These are phyloP conservation scores for Aromia moschata DNA, from an alignment of 2,888 invertebrate species.

Conservation along the genomic window DNA sequence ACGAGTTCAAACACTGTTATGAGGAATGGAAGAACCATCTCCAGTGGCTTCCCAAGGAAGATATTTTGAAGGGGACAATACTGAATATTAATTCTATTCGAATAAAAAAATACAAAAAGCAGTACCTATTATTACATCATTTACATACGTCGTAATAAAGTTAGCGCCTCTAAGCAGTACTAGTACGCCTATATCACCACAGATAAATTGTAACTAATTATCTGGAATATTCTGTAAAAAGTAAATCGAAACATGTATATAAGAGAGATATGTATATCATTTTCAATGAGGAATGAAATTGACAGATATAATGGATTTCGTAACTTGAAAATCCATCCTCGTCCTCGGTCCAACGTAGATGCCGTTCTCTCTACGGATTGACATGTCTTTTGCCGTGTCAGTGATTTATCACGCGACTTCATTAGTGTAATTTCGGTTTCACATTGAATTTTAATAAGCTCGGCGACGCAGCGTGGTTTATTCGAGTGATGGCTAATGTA, in stretches of 20 bases:
- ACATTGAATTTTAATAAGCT: slow-evolving; percentile 45
- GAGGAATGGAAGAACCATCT: too few species aligned
- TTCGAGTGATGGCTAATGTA: slow-evolving; percentile 24
- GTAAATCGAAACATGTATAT: slow-evolving; percentile 25
- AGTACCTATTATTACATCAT: too few species aligned
- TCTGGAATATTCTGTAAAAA: too few species aligned
- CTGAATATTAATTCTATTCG: too few species aligned
- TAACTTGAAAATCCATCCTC: slow-evolving; percentile 47
- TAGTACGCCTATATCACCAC: too few species aligned
- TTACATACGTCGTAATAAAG: too few species aligned
- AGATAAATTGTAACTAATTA: too few species aligned
- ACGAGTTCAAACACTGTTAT: too few species aligned
- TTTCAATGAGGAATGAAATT: slow-evolving; percentile 43
- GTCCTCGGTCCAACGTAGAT: slow-evolving; percentile 19
- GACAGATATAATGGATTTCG: slow-evolving; percentile 46
- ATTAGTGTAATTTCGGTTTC: slow-evolving; percentile 44
- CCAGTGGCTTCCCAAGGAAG: too few species aligned
- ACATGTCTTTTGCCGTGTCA: slow-evolving; percentile 40
- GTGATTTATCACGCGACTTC: slow-evolving; percentile 46
- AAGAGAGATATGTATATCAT: slow-evolving; percentile 26
- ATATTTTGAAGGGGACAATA: too few species aligned
- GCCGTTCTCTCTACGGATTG: slow-evolving; percentile 40
- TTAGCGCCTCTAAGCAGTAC: too few species aligned
- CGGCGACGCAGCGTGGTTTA: slow-evolving; percentile 31
- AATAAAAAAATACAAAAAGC: too few species aligned